Base-by-base conservation (phyloP, 2,797 vertebrate genomes). In the Anguilla obscura region DNA sequence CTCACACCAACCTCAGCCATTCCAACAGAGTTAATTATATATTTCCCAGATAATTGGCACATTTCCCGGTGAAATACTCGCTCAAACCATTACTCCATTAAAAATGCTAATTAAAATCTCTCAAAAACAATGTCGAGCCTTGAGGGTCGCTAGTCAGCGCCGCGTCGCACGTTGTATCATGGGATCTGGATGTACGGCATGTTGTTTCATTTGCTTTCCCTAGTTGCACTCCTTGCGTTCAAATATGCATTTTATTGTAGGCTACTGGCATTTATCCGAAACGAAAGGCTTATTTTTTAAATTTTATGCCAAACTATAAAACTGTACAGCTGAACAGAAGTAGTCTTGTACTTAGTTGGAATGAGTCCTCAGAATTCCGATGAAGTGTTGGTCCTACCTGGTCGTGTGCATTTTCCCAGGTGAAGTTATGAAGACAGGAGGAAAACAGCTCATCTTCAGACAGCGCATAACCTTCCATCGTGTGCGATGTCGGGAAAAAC, bases 401-500 rank as follows among this genome's bases (percentile, higher is more conserved):
- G 95, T 95, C 96, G 95, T 94, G 96, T 95, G 97, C 95, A 92
- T 94, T 96, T 95, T 98, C 97, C 97, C 97, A 97, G 95, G 97
- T 97, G 96, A 97, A 97, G 96, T 96, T 97, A 92, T 96, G 95
- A 91, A 98, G 97, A 95, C 96, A 97, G 91, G 97, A 94, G 89
- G 97, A 96, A 94, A 97, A 96, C 92, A 97, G 94, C 94, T 97
- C 97, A 86, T 98, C 98, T 94, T 98, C 97, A 88, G 96, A 96
- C 92, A 97, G 96, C 95, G 96, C 96, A 93, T 93, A 97, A 93
- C 96, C 97, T 92, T 97, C 97, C 98, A 98, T 99, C 95, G 94
- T 96, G 93, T 45, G 95, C 87, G 89, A 87, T 88, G 91, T 92
- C 90, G 93, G 88, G 76, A 90, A 71, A 58, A 88, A 83, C 74